phyloP scores from a whole-genome alignment of 1,140 invertebrate genomes.

The Drosophila persimilis region DNA sequence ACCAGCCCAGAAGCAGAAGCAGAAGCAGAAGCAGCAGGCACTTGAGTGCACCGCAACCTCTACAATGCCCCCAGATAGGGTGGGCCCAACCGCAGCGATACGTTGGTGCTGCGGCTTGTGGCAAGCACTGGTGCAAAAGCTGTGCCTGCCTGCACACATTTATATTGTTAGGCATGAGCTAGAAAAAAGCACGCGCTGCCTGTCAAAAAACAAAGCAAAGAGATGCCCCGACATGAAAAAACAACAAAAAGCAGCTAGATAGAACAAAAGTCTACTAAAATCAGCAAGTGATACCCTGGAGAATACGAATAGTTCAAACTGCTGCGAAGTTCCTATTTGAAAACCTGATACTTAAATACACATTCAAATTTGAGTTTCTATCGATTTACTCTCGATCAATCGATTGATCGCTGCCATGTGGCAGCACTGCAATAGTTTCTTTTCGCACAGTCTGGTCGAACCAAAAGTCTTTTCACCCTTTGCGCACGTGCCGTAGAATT shows the following conservation, averaged over 20 bases:
- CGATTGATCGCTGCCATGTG: background rate
- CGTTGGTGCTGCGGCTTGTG: constrained; percentile 65
- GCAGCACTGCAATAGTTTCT: no score
- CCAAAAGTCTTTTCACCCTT: background rate
- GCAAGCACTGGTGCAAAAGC: constrained; percentile 44
- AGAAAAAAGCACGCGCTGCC: constrained; percentile 74
- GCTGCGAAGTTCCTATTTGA: background rate
- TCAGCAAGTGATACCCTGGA: constrained; percentile 18
- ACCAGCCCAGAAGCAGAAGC: constrained; percentile 1
- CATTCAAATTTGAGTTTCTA: background rate
- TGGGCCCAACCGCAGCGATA: constrained; percentile 50
- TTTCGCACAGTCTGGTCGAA: background rate
- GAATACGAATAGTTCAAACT: constrained; percentile 15
- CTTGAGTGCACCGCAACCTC: constrained; percentile 57
- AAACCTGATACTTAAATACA: background rate
- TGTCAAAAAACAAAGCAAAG: constrained; percentile 61
- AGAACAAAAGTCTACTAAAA: background rate
- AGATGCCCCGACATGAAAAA: constrained; percentile 54
- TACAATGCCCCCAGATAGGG: constrained; percentile 30
- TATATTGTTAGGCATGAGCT: constrained; percentile 77
- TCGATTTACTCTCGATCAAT: background rate
- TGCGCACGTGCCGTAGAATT: constrained; percentile 22
- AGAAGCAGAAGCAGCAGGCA: constrained; percentile 35
- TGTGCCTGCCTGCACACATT: constrained; percentile 67
- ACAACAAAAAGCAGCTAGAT: constrained; percentile 12